Evolutionary conservation across 2,113 vertebrate genomes (phyloP).

Genomic region (Leptocoma aspasia): DNA sequence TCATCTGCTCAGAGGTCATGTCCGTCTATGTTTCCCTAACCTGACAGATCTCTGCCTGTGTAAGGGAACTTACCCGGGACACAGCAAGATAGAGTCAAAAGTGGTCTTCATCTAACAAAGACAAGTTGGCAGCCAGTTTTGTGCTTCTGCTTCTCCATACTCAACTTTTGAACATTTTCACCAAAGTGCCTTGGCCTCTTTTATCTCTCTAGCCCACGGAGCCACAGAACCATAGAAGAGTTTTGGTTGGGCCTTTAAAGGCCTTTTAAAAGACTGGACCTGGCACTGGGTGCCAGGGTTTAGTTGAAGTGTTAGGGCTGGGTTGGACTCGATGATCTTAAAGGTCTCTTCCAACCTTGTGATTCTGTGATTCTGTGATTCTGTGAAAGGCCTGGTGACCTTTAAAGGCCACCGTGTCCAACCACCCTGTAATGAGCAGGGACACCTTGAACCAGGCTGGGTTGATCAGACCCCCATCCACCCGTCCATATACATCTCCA

Average conservation of each 20-base stretch:
- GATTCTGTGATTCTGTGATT: too few species aligned
- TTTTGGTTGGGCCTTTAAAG: too few species aligned
- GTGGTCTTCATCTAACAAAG: neutral
- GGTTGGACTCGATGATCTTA: too few species aligned
- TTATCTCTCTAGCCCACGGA: neutral
- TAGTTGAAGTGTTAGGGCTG: too few species aligned
- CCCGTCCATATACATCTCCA: fast-evolving
- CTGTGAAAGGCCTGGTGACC: too few species aligned
- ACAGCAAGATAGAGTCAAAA: neutral
- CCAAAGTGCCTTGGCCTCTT: neutral
- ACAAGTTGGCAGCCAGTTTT: neutral
- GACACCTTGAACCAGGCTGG: neutral
- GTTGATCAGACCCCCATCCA: neutral
- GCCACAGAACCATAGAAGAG: neutral
- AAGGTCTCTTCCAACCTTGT: too few species aligned
- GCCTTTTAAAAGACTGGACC: too few species aligned
- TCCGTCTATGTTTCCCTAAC: neutral
- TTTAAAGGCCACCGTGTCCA: neutral
- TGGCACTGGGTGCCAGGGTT: too few species aligned
- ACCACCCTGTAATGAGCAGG: neutral
- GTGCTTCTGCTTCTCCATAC: neutral
- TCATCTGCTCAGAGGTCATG: neutral
- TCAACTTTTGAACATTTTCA: neutral
- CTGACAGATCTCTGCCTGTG: neutral
- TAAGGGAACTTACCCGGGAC: neutral